Evolutionary conservation across 2,113 vertebrate genomes (phyloP).

Genomic region (Oncorhynchus masou): DNA sequence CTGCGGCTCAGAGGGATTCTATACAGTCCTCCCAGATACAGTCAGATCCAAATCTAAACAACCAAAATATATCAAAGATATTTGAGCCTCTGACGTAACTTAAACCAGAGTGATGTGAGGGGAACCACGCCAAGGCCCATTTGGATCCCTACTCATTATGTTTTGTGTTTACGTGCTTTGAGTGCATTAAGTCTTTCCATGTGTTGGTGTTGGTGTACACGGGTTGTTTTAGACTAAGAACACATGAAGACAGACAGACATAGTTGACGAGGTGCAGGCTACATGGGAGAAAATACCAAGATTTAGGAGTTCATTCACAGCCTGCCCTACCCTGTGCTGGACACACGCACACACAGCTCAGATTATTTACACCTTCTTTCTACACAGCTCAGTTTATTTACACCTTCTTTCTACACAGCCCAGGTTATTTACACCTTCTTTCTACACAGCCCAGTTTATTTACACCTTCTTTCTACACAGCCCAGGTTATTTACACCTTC

Average conservation of each 20-base stretch:
- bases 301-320: too few relatives aligned
- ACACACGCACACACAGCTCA: too few relatives aligned
- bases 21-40: background rate
- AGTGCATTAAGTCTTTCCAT: slow-evolving; percentile 14
- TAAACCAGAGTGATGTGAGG: slow-evolving; percentile 3
- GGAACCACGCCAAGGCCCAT: slow-evolving; percentile 24
- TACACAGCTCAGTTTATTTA: too few relatives aligned
- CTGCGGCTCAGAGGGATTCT: too few relatives aligned
- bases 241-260: background rate
- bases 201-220: slow-evolving; percentile 14
- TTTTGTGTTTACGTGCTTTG: slow-evolving; percentile 25
- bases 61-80: slow-evolving; percentile 46
- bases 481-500: too few relatives aligned
- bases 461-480: too few relatives aligned
- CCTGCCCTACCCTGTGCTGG: background rate
- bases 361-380: too few relatives aligned
- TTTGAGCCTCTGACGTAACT: background rate
- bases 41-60: slow-evolving; percentile 39
- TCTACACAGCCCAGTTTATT: too few relatives aligned
- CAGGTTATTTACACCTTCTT: too few relatives aligned
- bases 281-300: too few relatives aligned
- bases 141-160: slow-evolving; percentile 41
- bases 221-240: slow-evolving; percentile 22
- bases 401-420: too few relatives aligned
- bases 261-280: background rate